A percentile compares a stretch with the other conserved stretches of the same genome.
These are phyloP conservation scores for Chymomyza procnemis DNA, from an alignment of 2,888 invertebrate species.

Conservation along the genomic window DNA sequence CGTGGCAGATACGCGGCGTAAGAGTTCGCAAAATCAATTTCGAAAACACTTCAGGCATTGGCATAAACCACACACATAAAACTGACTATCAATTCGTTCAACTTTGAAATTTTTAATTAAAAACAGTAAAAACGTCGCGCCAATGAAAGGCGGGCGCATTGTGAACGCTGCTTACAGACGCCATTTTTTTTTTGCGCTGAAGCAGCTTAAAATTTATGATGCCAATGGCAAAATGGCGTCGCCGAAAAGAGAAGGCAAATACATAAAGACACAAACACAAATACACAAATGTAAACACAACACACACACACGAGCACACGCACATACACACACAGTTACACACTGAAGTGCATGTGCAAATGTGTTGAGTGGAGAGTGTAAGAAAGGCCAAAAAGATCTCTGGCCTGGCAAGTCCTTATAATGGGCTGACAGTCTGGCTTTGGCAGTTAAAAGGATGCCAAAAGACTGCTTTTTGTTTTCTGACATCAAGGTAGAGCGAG, in stretches of 20 bases:
- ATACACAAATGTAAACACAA: constrained; percentile 32
- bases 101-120: constrained; percentile 55
- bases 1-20: background rate
- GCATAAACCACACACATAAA: constrained; percentile 8
- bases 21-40: constrained; percentile 52
- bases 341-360: background rate
- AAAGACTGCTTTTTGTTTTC: constrained; percentile 2
- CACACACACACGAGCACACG: constrained; percentile 32
- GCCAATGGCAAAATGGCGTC: constrained; percentile 39
- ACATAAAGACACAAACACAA: background rate
- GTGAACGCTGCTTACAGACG: background rate
- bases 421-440: background rate
- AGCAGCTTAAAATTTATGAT: constrained; percentile 39
- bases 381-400: background rate
- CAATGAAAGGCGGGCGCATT: constrained; percentile 27
- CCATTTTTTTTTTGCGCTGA: background rate
- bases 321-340: background rate
- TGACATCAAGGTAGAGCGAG: background rate
- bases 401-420: background rate
- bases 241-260: constrained; percentile 19
- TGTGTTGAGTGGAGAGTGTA: background rate
- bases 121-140: constrained; percentile 58
- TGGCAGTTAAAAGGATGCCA: constrained; percentile 16
- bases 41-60: constrained; percentile 26
- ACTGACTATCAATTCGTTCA: constrained; percentile 30